A percentile compares a stretch with the other conserved stretches of the same genome.
These are phyloP conservation scores for Rhegmatorhina hoffmannsi DNA, from an alignment of 2,113 vertebrate genomes.

Conservation along the genomic window DNA sequence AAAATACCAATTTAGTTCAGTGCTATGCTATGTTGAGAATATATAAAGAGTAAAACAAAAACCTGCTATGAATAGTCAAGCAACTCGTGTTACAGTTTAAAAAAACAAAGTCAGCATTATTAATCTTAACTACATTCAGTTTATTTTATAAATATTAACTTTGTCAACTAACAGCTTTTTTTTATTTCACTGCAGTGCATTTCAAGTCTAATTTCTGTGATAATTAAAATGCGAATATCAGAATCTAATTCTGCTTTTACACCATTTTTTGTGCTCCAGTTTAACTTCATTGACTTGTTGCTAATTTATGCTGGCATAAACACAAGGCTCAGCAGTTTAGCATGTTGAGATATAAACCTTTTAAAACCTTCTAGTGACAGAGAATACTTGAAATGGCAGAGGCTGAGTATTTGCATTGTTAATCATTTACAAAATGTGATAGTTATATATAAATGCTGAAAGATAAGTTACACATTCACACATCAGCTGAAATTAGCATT, in stretches of 20 bases:
- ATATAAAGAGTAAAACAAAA: neutral
- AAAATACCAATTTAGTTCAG: neutral
- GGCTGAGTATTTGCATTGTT: constrained; percentile 17
- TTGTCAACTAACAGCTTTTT: neutral
- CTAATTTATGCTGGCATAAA: constrained; percentile 23
- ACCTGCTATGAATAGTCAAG: neutral
- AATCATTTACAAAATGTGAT: neutral
- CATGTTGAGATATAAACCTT: constrained; percentile 16
- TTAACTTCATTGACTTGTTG: constrained; percentile 14
- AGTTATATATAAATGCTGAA: neutral
- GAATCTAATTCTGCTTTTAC: neutral
- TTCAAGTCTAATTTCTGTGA: neutral
- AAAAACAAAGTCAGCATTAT: neutral
- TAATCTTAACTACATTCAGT: neutral
- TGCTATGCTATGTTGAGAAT: neutral
- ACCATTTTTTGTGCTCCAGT: neutral
- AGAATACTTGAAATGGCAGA: constrained; percentile 18
- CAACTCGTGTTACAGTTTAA: neutral
- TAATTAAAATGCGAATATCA: constrained; percentile 3
- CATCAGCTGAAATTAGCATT: constrained; percentile 32
- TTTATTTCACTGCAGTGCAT: neutral
- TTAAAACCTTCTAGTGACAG: constrained; percentile 24
- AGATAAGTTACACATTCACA: neutral
- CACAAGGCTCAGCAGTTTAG: constrained; percentile 24
- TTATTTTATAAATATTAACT: constrained; percentile 11